Evolutionary conservation across 2,888 invertebrate species (phyloP).

Genomic region (Dinocampus coccinellae): DNA sequence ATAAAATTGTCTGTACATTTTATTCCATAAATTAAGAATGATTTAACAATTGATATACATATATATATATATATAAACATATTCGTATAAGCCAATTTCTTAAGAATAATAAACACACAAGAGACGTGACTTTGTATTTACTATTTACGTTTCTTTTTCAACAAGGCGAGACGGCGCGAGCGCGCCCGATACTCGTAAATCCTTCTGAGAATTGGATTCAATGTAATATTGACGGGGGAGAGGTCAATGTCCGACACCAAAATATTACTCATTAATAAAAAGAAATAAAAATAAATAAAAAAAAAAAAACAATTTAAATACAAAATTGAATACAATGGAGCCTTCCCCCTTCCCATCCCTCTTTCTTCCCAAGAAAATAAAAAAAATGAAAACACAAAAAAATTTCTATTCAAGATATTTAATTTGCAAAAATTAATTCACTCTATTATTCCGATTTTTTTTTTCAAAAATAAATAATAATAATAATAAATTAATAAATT

Average conservation of each 20-base stretch:
- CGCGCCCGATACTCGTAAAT: background rate
- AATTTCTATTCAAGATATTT: too few species aligned
- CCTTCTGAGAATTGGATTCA: background rate
- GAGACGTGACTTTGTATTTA: background rate
- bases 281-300: background rate
- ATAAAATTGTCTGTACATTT: background rate
- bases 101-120: background rate
- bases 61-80: background rate
- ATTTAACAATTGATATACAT: too few species aligned
- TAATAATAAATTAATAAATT: too few species aligned
- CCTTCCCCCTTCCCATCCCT: too few species aligned
- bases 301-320: background rate
- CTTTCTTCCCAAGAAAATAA: too few species aligned
- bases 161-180: background rate
- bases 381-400: too few species aligned
- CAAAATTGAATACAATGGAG: too few species aligned
- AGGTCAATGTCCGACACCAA: background rate
- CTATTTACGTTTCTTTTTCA: background rate
- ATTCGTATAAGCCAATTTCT: background rate
- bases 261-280: background rate
- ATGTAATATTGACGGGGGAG: background rate
- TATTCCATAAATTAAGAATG: background rate
- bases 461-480: too few species aligned
- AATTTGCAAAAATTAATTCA: too few species aligned
- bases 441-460: too few species aligned